Evolutionary conservation across 2,113 vertebrate genomes (phyloP).

Genomic region (Onychostoma macrolepis): DNA sequence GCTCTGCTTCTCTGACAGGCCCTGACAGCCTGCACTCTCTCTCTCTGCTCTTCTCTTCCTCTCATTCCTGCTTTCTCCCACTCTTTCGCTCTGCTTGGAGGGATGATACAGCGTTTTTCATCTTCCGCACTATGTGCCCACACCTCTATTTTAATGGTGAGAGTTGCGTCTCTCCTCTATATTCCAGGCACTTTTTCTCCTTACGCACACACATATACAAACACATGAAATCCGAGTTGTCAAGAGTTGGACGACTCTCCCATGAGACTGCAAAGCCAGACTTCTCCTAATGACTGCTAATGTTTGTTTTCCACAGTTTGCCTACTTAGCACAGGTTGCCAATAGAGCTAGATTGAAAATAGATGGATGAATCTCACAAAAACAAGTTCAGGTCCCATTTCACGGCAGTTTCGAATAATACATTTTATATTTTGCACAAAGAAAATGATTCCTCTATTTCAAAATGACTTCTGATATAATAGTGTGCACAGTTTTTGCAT

Average conservation of each 20-base stretch:
- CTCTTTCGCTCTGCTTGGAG: constrained; percentile 29
- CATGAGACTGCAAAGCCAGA: constrained; percentile 44
- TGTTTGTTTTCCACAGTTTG: constrained; percentile 26
- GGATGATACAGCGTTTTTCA: constrained; percentile 9
- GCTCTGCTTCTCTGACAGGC: constrained; percentile 50
- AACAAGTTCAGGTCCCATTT: not conserved
- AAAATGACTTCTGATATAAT: too few relatives aligned
- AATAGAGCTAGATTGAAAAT: not conserved
- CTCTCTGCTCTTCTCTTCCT: constrained; percentile 5
- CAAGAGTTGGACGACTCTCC: constrained; percentile 23
- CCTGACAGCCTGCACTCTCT: constrained; percentile 43
- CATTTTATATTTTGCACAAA: not conserved
- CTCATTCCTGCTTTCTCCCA: constrained; percentile 6
- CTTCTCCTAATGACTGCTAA: constrained; percentile 32
- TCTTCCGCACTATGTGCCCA: constrained; percentile 14
- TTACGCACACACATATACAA: constrained; percentile 42
- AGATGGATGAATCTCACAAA: not conserved
- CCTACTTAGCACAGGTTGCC: not conserved
- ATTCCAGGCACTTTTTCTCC: constrained; percentile 26
- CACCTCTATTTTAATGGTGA: constrained; percentile 52
- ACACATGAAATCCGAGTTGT: constrained; percentile 31
- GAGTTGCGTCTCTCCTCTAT: constrained; percentile 35
- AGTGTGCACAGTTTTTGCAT: too few relatives aligned
- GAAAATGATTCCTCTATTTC: not conserved
- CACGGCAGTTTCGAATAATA: not conserved